phyloP scores from a whole-genome alignment of 2,113 vertebrate genomes.

The Daubentonia madagascariensis region DNA sequence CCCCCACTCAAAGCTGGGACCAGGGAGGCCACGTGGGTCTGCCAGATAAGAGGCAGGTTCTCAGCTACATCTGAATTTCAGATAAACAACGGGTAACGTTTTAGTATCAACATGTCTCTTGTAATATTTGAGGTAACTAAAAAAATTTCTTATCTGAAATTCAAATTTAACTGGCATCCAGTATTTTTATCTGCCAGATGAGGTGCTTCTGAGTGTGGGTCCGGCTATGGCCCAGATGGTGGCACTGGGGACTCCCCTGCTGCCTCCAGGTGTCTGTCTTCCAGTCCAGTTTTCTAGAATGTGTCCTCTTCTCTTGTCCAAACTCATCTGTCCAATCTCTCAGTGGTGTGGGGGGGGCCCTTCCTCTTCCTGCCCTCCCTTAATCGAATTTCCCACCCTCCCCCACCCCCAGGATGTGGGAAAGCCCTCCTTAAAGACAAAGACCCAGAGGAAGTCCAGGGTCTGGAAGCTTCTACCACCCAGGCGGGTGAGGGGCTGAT shows the following conservation, averaged over 20 bases:
- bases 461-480: neutral
- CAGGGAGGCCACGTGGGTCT: accelerated
- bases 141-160: no score
- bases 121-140: neutral
- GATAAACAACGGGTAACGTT: accelerated
- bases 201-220: accelerated
- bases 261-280: neutral
- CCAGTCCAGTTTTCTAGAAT: accelerated
- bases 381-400: accelerated
- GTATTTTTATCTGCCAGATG: no score
- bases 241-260: accelerated
- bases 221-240: accelerated
- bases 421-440: no score
- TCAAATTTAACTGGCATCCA: accelerated
- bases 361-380: no score
- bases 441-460: no score
- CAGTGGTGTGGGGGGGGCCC: accelerated
- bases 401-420: accelerated
- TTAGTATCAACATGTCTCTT: accelerated
- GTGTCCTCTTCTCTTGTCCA: accelerated
- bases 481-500: accelerated
- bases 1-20: accelerated
- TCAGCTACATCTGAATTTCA: neutral
- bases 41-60: accelerated
- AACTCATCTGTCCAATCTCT: accelerated